Evolutionary conservation across 2,888 invertebrate species (phyloP).

Genomic region (Uloborus plumipes): DNA sequence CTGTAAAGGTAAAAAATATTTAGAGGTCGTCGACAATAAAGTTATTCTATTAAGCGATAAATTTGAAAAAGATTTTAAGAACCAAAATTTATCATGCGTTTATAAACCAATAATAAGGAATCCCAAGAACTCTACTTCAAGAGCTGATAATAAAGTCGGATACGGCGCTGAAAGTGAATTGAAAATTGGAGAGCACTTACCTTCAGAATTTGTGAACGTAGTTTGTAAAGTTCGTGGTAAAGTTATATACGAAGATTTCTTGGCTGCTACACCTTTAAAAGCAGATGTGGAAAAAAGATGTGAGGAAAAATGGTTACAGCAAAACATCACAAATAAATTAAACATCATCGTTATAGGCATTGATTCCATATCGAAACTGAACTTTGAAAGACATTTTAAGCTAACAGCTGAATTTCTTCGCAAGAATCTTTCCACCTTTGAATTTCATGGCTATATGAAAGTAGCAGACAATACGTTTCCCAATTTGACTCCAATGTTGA

Average conservation of each 20-base stretch:
- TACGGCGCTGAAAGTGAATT: neutral
- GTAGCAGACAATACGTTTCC: slow-evolving; percentile 73
- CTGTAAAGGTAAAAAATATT: slow-evolving; percentile 9
- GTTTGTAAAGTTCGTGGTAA: neutral
- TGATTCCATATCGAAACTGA: slow-evolving; percentile 86
- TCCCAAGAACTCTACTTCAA: neutral
- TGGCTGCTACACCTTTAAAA: slow-evolving; percentile 26
- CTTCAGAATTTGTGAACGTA: slow-evolving; percentile 4
- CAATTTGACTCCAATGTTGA: slow-evolving; percentile 69
- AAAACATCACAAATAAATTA: slow-evolving; percentile 68
- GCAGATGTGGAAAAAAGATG: slow-evolving; percentile 32
- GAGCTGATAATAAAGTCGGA: slow-evolving; percentile 7
- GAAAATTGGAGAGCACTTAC: slow-evolving; percentile 68
- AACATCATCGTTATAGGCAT: slow-evolving; percentile 86
- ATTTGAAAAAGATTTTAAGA: neutral
- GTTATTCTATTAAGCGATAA: neutral
- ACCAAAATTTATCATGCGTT: neutral
- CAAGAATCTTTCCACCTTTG: slow-evolving; percentile 78
- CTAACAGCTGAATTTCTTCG: slow-evolving; percentile 78
- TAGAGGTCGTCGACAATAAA: neutral
- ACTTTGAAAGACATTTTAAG: slow-evolving; percentile 82
- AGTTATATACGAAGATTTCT: slow-evolving; percentile 7
- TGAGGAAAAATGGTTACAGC: slow-evolving; percentile 9
- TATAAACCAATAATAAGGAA: slow-evolving; percentile 21
- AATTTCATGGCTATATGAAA: slow-evolving; percentile 79